Base-by-base conservation (phyloP, 1,140 invertebrate species). In the Gryllus bimaculatus region DNA sequence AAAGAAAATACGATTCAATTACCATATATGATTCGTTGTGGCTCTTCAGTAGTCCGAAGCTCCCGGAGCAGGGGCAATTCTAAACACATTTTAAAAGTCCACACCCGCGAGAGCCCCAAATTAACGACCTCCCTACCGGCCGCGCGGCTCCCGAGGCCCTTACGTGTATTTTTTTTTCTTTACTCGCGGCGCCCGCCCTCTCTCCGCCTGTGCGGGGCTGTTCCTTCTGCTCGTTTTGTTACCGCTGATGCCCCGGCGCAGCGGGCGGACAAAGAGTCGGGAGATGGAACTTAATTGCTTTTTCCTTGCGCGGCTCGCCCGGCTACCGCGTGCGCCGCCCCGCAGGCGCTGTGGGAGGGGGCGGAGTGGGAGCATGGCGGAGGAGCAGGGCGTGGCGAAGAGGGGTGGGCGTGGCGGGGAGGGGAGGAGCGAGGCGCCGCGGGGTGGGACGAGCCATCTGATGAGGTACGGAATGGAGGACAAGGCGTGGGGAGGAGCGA, bases 1-100 rank as follows among this genome's bases (percentile, higher is more conserved):
- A 66, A 66, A 66, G 54, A 66, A 66, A 66, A 66, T 66, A 66
- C 54, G 54, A 66, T 66, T 66, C 54, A 66, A 66, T 66, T 66
- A 66, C 54, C 54, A 66, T 66, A 66, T 66, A 66, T 66, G 54
- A 66, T 66, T 66, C 54, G 54, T 13, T 13, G 54, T 18, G 18
- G 54, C 54, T 66, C 54, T 66, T 66, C 54, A 18, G 54, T 66
- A 18, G 54, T 66, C 18, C 26, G 54, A 18, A 18, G 54, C 18
- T 66, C 54, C 10, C 54, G 54, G 54, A 10, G 54, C 54, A 18
- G 54, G 18, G 54, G 54, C 54, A 66, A 66, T 66, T 66, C 54
- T 10, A 66, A 66, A 66, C 54, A 66, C 54, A 66, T 66, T 66
- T 66, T 66, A 66, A 66, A 66, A 66, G 54, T 66, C 54, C 54